Conservation (phyloP, 2,888 invertebrate genomes). For the Leucophenga maculata region DNA sequence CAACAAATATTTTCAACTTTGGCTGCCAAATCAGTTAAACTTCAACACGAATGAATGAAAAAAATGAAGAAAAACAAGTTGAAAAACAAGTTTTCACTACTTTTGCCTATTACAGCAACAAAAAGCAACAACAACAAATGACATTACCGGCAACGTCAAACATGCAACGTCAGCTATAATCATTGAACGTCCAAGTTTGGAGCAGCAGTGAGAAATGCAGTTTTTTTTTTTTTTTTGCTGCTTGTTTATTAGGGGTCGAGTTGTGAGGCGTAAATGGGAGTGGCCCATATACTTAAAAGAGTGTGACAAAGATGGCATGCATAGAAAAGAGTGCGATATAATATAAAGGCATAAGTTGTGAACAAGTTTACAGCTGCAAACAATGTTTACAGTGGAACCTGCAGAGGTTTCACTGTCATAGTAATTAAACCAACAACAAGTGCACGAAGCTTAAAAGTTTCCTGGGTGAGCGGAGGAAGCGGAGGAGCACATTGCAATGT, state of each 20-base stretch:
- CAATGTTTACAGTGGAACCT: too few species aligned
- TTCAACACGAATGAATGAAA: constrained; percentile 44
- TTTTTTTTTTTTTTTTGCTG: not conserved
- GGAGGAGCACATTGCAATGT: too few species aligned
- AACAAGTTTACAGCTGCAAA: too few species aligned
- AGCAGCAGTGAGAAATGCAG: not conserved
- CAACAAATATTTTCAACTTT: constrained; percentile 31
- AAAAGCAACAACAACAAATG: constrained; percentile 34
- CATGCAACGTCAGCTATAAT: not conserved
- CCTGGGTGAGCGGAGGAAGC: too few species aligned
- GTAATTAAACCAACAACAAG: not conserved
- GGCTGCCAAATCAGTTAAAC: constrained; percentile 57
- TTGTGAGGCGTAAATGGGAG: too few species aligned
- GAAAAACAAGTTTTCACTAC: constrained; percentile 60
- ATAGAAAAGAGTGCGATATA: too few species aligned
- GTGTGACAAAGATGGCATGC: too few species aligned
- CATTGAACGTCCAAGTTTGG: too few species aligned
- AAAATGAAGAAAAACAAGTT: constrained; percentile 26
- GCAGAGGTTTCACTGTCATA: constrained; percentile 13
- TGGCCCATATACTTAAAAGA: too few species aligned
- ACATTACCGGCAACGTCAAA: constrained; percentile 5
- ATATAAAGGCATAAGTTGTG: too few species aligned
- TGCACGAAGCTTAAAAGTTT: too few species aligned
- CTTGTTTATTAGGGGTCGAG: too few species aligned
- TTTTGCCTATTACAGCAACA: constrained; percentile 55